A percentile compares a stretch with the other conserved stretches of the same genome.
These are phyloP conservation scores for Zaprionus vittiger DNA, from an alignment of 1,140 invertebrate species.

Conservation along the genomic window DNA sequence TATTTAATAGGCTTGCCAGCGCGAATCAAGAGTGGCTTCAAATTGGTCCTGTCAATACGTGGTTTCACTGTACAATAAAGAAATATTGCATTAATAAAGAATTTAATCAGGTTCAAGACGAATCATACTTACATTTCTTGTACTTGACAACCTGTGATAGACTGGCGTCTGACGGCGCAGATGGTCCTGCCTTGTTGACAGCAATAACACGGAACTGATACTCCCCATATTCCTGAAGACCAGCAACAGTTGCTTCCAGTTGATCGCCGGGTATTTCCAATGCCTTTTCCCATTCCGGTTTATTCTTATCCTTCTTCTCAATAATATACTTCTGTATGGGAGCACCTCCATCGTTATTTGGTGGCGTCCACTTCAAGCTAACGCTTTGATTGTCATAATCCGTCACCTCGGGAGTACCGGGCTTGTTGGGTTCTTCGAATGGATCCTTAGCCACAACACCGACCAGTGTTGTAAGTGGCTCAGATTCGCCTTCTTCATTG, in stretches of 20 bases:
- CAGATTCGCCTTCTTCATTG: conserved; percentile 98
- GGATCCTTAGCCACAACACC: conserved; percentile 98
- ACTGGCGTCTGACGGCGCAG: conserved; percentile 97
- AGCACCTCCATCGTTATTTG: conserved; percentile 96
- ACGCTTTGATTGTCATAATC: conserved; percentile 98
- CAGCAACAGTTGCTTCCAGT: conserved; percentile 91
- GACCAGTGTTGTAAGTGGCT: conserved; percentile 93
- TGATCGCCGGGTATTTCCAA: conserved; percentile 93
- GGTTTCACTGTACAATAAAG: conserved; percentile 90
- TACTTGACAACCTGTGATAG: conserved; percentile 95
- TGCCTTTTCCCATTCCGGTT: conserved; percentile 96
- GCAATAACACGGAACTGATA: conserved; percentile 98
- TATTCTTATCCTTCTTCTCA: conserved; percentile 97
- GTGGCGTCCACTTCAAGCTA: conserved; percentile 96
- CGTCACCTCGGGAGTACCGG: conserved; percentile 94
- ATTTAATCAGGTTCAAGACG: no score
- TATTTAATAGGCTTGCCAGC: conserved; percentile 97
- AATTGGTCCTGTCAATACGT: conserved; percentile 97
- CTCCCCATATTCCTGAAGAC: conserved; percentile 95
- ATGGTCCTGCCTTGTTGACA: conserved; percentile 97
- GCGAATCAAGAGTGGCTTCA: conserved; percentile 95
- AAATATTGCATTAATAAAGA: conserved; percentile 2
- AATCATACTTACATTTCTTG: conserved; percentile 90
- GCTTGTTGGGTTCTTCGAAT: conserved; percentile 94
- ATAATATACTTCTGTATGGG: conserved; percentile 98